Percentiles rank a stretch among this genome's conserved stretches.
Evolutionary conservation across 2,888 invertebrate species (phyloP).

Genomic region (Agrenia bidenticulata): DNA sequence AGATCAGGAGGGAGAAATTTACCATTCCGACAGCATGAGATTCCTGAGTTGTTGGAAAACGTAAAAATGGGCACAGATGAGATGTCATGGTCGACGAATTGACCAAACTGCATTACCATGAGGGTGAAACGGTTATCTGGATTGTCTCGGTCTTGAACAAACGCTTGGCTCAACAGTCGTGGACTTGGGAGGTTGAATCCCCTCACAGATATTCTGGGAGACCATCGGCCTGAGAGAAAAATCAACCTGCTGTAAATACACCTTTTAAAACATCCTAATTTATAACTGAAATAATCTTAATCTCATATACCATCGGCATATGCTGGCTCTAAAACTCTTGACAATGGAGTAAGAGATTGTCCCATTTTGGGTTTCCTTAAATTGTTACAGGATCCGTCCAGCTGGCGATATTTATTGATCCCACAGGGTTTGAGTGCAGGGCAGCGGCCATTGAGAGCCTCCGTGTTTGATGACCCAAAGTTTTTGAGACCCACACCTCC

Average conservation of each 20-base stretch:
- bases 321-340: slow-evolving; percentile 67
- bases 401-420: slow-evolving; percentile 63
- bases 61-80: slow-evolving; percentile 27
- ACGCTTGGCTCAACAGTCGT: slow-evolving; percentile 54
- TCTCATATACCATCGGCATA: slow-evolving; percentile 64
- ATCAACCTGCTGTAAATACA: neutral
- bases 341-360: slow-evolving; percentile 65
- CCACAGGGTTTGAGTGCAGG: slow-evolving; percentile 34
- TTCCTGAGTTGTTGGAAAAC: slow-evolving; percentile 50
- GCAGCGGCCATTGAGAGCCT: slow-evolving; percentile 37
- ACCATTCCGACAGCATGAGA: slow-evolving; percentile 52
- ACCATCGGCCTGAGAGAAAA: neutral
- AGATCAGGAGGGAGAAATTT: slow-evolving; percentile 33
- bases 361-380: slow-evolving; percentile 78
- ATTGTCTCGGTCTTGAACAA: slow-evolving; percentile 53
- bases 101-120: slow-evolving; percentile 52
- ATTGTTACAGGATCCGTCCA: slow-evolving; percentile 96
- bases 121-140: slow-evolving; percentile 49
- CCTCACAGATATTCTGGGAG: slow-evolving; percentile 58
- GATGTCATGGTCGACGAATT: slow-evolving; percentile 45
- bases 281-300: neutral
- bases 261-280: neutral
- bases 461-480: slow-evolving; percentile 39
- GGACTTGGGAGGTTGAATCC: slow-evolving; percentile 57
- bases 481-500: slow-evolving; percentile 42